Conservation (phyloP, 2,797 vertebrate species). For the Sandelia bainsii region DNA sequence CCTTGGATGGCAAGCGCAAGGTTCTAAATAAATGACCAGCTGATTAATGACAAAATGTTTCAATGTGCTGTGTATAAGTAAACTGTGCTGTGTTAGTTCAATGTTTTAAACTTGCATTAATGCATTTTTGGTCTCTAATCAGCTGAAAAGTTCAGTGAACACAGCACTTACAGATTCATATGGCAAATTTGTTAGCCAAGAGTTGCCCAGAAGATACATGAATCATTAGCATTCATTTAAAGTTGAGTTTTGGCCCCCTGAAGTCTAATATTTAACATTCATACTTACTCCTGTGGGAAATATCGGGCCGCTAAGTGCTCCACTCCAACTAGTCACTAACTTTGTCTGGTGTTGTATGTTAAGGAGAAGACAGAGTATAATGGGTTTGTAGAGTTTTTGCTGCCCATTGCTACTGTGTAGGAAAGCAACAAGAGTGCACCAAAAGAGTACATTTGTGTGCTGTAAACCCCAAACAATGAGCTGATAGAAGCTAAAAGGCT, state of each 20-base stretch:
- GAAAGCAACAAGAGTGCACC: neutral
- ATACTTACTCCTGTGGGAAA: neutral
- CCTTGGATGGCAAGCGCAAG: conserved; percentile 46
- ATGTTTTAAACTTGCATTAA: neutral
- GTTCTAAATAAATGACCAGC: conserved; percentile 40
- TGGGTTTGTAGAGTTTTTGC: neutral
- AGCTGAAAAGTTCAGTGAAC: neutral
- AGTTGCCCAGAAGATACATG: too few relatives aligned
- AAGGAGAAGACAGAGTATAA: neutral
- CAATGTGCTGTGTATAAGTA: conserved; percentile 8
- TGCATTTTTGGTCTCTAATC: neutral
- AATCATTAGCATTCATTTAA: neutral
- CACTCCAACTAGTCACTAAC: neutral
- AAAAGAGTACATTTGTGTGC: neutral
- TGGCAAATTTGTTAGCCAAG: neutral
- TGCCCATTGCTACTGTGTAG: neutral
- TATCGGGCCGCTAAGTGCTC: neutral
- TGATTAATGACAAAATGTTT: conserved; percentile 28
- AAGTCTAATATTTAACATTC: too few relatives aligned
- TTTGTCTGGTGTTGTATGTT: neutral
- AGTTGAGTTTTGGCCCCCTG: too few relatives aligned
- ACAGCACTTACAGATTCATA: neutral
- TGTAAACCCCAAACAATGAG: neutral
- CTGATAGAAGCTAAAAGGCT: neutral
- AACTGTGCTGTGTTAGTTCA: neutral